These are phyloP conservation scores for Limenitis camilla DNA, from an alignment of 2,888 invertebrate species.

Conservation along the genomic window DNA sequence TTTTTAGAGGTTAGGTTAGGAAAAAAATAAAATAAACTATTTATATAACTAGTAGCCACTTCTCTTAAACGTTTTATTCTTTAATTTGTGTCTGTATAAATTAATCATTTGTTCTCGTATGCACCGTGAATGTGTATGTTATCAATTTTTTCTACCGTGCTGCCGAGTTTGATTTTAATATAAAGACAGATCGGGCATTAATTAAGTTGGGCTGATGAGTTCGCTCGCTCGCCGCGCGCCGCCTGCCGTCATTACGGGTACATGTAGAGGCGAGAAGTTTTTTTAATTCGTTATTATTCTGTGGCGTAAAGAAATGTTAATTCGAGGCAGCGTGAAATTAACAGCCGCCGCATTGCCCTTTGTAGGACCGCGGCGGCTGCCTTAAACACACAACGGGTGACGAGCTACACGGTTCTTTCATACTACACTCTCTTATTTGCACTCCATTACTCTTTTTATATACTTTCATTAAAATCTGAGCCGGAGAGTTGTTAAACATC, in stretches of 20 bases:
- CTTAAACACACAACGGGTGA: constrained; percentile 74
- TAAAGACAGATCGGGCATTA: constrained; percentile 73
- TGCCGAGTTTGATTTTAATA: constrained; percentile 57
- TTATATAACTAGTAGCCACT: constrained; percentile 1
- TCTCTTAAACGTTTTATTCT: constrained; percentile 1
- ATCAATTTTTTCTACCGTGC: constrained; percentile 23
- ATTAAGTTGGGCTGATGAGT: constrained; percentile 71
- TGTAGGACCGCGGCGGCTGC: constrained; percentile 65
- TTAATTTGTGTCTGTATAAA: constrained; percentile 7
- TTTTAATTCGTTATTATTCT: constrained; percentile 74
- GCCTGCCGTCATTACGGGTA: constrained; percentile 63
- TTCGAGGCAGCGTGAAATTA: constrained; percentile 76
- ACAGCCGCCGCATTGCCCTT: constrained; percentile 69
- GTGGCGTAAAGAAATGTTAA: constrained; percentile 77
- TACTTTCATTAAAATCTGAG: constrained; percentile 60
- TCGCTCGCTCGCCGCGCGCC: constrained; percentile 48
- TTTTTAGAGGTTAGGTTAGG: too few species aligned
- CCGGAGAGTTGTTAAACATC: constrained; percentile 61
- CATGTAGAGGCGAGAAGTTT: constrained; percentile 62
- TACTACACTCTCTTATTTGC: constrained; percentile 68
- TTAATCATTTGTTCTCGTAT: constrained; percentile 15
- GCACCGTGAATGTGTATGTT: constrained; percentile 17
- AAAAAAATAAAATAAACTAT: too few species aligned
- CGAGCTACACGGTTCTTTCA: constrained; percentile 61
- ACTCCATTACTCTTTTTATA: constrained; percentile 64